Evolutionary conservation across 2,888 invertebrate species (phyloP), one percentile per base, ranked within the genome.

Genomic region (Agrochola circellaris): DNA sequence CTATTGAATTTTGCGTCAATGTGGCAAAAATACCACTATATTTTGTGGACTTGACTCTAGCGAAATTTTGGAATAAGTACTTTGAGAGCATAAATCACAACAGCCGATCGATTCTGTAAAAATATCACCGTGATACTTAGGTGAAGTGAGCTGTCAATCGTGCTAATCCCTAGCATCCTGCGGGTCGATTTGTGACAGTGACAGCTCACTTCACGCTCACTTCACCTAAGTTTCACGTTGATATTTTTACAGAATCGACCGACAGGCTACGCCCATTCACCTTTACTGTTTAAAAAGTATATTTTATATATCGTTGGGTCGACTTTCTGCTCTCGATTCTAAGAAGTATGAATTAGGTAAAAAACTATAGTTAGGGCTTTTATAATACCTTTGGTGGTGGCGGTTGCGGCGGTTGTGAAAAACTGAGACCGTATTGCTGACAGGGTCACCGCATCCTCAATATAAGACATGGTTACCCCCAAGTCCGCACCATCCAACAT

Each of bases 401-500:
- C 17, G 2, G 42, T 17, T 7, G 42, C 34, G 13, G 15, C 17
- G 2, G 42, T 23, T 7, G 79, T 58, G 13, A 26, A 13, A 42
- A 9, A 79, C 17, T 51, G 58, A 8, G 77, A 58, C 20, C 9
- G n/a, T 0, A 79, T 7, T 15, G 79, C 73, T 26, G 78, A 51
- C 17, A 72, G 15, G 4, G 56, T 26, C 48, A 73, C 80, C 8
- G 5, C 51, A 23, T 79, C 34, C 0, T 65, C 51, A 15, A 79
- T 23, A 73, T 73, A 51, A 0, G 45, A 45, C 30, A 2, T 13
- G 17, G 60, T 30, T 1, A 51, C 26, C 13, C 74, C 75, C 17
- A 45, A 15, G 1, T 65, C 30, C 6, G 34, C 8, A 42, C 5
- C 7, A 34, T 73, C 51, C 0, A 65, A 2, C 51, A 65, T 17